Percentiles rank a stretch among this genome's conserved stretches.
phyloP scores from a whole-genome alignment of 2,797 vertebrate species.

The Sciaenops ocellatus region DNA sequence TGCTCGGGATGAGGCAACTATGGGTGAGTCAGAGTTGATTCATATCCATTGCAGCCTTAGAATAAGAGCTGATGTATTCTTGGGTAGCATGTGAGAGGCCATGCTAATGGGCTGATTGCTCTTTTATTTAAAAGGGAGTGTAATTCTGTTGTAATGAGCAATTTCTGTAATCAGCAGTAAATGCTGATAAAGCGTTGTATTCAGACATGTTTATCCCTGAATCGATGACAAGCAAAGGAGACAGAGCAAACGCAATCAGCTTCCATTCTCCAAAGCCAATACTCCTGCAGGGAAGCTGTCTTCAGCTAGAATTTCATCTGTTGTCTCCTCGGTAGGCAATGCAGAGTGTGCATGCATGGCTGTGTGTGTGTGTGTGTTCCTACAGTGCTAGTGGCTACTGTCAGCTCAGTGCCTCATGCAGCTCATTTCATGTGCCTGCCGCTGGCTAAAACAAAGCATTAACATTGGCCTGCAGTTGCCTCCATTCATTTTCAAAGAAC shows the following conservation, averaged over 20 bases:
- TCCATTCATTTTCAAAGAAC: slow-evolving; percentile 83
- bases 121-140: slow-evolving; percentile 61
- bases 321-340: slow-evolving; percentile 65
- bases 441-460: slow-evolving; percentile 83
- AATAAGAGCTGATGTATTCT: slow-evolving; percentile 58
- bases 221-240: slow-evolving; percentile 75
- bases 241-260: slow-evolving; percentile 78
- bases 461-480: slow-evolving; percentile 81
- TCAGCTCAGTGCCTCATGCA: slow-evolving; percentile 80
- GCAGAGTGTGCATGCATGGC: slow-evolving; percentile 45
- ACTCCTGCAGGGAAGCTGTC: slow-evolving; percentile 77
- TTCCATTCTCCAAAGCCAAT: slow-evolving; percentile 77
- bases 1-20: slow-evolving; percentile 62
- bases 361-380: slow-evolving; percentile 65
- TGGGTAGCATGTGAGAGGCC: slow-evolving; percentile 43
- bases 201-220: slow-evolving; percentile 75
- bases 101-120: slow-evolving; percentile 59
- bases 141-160: slow-evolving; percentile 60
- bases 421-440: slow-evolving; percentile 81
- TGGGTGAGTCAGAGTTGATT: slow-evolving; percentile 66
- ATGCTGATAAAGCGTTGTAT: slow-evolving; percentile 65
- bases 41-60: slow-evolving; percentile 45
- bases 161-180: slow-evolving; percentile 72
- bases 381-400: slow-evolving; percentile 79
- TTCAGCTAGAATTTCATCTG: slow-evolving; percentile 79